phyloP scores from a whole-genome alignment of 2,113 vertebrate species.

The Clarias gariepinus region DNA sequence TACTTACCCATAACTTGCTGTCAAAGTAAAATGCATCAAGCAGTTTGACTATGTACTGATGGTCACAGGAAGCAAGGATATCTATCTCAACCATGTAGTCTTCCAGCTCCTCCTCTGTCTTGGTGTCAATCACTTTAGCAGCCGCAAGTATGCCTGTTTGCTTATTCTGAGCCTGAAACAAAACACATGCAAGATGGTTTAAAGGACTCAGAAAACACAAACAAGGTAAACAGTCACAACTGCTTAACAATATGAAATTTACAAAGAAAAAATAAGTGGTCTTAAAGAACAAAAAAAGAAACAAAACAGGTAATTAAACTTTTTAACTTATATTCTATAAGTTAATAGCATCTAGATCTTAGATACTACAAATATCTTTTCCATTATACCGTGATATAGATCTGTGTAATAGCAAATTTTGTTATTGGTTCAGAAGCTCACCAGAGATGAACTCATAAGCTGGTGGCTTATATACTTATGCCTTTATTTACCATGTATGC shows the following conservation, averaged over 20 bases:
- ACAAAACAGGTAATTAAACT: too few species aligned
- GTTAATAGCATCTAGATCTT: background rate
- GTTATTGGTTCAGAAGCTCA: background rate
- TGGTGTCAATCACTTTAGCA: conserved; percentile 99
- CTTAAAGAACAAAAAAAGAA: background rate
- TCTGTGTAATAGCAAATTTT: background rate
- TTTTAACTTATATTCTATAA: background rate
- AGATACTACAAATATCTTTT: background rate
- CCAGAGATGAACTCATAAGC: background rate
- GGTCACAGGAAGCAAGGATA: conserved; percentile 95
- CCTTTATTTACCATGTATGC: background rate
- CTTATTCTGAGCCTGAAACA: conserved; percentile 89
- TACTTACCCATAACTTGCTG: conserved; percentile 93
- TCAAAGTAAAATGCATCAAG: conserved; percentile 97
- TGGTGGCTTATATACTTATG: background rate
- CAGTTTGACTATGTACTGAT: conserved; percentile 94
- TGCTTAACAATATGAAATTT: background rate
- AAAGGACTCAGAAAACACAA: background rate
- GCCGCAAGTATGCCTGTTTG: conserved; percentile 91
- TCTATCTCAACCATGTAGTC: conserved; percentile 99
- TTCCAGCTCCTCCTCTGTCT: conserved; percentile 96
- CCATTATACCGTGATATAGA: background rate
- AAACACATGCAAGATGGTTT: conserved; percentile 5
- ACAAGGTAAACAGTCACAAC: background rate
- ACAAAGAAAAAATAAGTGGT: background rate